Conservation (phyloP, 2,888 invertebrate species). For the Eumerus sabulonum region DNA sequence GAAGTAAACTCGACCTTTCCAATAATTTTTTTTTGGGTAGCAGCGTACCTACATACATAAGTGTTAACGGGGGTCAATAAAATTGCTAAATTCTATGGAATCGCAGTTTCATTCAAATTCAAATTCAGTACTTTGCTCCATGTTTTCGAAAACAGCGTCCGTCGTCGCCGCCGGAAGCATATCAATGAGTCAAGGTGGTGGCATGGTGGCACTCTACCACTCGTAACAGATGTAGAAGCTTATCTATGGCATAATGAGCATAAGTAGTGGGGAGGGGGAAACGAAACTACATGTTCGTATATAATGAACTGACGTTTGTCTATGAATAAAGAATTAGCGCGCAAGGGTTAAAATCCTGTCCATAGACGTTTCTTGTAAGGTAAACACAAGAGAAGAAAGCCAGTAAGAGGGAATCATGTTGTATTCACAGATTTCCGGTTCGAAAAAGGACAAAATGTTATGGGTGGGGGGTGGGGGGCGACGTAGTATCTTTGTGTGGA, state of each 20-base stretch:
- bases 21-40: too few species aligned
- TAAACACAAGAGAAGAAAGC: slow-evolving; percentile 62
- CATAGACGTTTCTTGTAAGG: slow-evolving; percentile 62
- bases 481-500: slow-evolving; percentile 28
- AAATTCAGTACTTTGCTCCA: slow-evolving; percentile 32
- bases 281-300: slow-evolving; percentile 29
- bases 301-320: slow-evolving; percentile 66
- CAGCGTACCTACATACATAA: too few species aligned
- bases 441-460: slow-evolving; percentile 56
- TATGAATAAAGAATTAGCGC: slow-evolving; percentile 69
- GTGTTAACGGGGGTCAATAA: slow-evolving; percentile 54
- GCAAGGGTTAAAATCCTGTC: slow-evolving; percentile 65
- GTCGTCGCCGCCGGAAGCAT: slow-evolving; percentile 41
- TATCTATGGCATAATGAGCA: slow-evolving; percentile 11
- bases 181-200: slow-evolving; percentile 40
- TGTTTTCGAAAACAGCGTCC: slow-evolving; percentile 20
- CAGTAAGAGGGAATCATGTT: slow-evolving; percentile 62
- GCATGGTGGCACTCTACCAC: neutral
- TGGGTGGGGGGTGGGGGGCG: too few species aligned
- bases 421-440: slow-evolving; percentile 68
- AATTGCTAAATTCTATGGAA: slow-evolving; percentile 58
- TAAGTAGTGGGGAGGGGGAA: slow-evolving; percentile 11
- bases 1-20: too few species aligned
- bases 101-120: slow-evolving; percentile 62
- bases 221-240: neutral